Base-by-base conservation (phyloP, 1,140 invertebrate species). In the Magallana angulata region DNA sequence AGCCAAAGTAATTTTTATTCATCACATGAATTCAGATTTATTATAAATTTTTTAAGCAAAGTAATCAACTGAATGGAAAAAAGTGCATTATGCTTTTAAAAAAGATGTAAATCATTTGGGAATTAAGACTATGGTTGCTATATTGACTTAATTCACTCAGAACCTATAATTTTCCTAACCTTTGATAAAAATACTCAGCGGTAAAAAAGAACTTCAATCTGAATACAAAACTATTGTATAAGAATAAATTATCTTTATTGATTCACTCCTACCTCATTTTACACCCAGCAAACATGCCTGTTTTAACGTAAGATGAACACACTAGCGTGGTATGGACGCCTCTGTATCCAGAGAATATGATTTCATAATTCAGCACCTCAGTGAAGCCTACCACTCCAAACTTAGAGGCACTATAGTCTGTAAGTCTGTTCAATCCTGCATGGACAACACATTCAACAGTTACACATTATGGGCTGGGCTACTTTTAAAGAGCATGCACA, bases 261-360 rank as follows among this genome's bases (percentile, higher is more conserved):
- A 64, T 81, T 36, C 16, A n/a, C 48, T 58, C 90, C 88, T 90
- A 93, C 92, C 90, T 92, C 90, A 93, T 92, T 86, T 97, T 95
- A 81, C 98, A 97, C 88, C 98, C 97, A 57, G 97, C 96, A 91
- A 99, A 99, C 98, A 99, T 98, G 87, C 98, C 98, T 12, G 98
- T 99, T 90, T 97, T 96, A 81, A 98, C 98, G 94, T 98, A 98
- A 94, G 97, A 99, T 0, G 98, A 98, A 93, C 98, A 98, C 82
- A 99, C 96, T 6, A 97, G 96, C 0, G 98, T 98, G 0, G 97
- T 98, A 90, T 97, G 96, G 8, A 99, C 97, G 62, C 97, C 97
- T 87, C 89, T 89, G 81, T 93, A 87, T 0, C 92, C 92, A 7
- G 83, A 85, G 81, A 92, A 93, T 36, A 90, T 83, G 5, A 94